Evolutionary conservation across 2,888 invertebrate species (phyloP).

Genomic region (Lissonota sp.): DNA sequence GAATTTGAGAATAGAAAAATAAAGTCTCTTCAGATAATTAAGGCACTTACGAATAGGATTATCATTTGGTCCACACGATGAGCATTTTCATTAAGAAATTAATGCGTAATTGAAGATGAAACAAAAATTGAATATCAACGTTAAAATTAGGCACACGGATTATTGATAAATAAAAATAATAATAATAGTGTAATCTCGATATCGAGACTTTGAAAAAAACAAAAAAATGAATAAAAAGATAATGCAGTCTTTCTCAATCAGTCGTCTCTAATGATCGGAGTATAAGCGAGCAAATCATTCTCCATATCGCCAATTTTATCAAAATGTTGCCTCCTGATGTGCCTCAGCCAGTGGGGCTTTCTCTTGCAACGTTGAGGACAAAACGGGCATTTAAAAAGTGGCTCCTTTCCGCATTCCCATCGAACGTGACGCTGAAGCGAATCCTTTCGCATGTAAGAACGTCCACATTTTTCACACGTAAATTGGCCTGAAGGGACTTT

Average conservation of each 20-base stretch:
- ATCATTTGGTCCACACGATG: conserved; percentile 27
- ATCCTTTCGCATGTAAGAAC: conserved; percentile 87
- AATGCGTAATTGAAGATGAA: not conserved
- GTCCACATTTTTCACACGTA: conserved; percentile 85
- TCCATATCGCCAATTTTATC: conserved; percentile 85
- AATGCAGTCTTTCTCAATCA: conserved; percentile 29
- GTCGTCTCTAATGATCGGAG: conserved; percentile 61
- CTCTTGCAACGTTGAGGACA: conserved; percentile 83
- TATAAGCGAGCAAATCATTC: conserved; percentile 74
- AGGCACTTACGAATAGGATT: conserved; percentile 34
- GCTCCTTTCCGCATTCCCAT: conserved; percentile 85
- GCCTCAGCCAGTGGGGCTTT: conserved; percentile 84
- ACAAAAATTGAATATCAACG: too few species aligned
- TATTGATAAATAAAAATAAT: not conserved
- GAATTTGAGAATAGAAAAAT: too few species aligned
- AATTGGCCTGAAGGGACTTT: conserved; percentile 81
- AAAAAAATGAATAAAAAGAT: conserved; percentile 1
- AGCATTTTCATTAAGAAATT: conserved; percentile 5
- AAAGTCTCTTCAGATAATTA: not conserved
- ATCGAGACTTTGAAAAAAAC: not conserved
- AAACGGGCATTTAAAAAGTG: conserved; percentile 84
- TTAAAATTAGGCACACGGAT: not conserved
- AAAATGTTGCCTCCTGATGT: conserved; percentile 85
- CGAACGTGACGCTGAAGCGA: conserved; percentile 86
- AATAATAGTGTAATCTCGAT: not conserved